Evolutionary conservation across 1,140 invertebrate species (phyloP).

Genomic region (Amphibalanus amphitrite): DNA sequence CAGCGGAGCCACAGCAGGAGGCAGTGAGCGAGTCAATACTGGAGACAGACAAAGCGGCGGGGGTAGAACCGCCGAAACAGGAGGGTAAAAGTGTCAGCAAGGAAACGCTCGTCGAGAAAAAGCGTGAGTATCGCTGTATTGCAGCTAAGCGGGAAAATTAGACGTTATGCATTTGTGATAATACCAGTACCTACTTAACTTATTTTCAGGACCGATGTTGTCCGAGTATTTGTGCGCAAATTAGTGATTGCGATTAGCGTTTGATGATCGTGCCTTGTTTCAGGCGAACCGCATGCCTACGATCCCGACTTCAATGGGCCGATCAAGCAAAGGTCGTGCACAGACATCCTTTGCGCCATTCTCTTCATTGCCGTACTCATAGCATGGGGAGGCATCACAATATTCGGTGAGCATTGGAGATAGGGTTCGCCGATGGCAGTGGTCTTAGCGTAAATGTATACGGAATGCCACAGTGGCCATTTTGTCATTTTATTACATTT

Average conservation of each 20-base stretch:
- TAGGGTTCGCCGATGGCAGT: no score
- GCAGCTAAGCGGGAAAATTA: no score
- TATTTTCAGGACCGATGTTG: no score
- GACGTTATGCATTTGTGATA: no score
- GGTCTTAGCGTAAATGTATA: no score
- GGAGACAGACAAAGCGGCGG: background rate
- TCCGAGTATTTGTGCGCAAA: no score
- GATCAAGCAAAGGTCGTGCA: slow-evolving; percentile 59
- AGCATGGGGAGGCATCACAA: slow-evolving; percentile 52
- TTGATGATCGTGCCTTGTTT: no score
- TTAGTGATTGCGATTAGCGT: no score
- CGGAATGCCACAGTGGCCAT: no score
- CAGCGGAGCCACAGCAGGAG: background rate
- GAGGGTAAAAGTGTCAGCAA: background rate
- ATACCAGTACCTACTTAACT: no score
- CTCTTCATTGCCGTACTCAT: slow-evolving; percentile 58
- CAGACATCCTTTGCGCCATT: slow-evolving; percentile 71
- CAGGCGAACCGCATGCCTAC: slow-evolving; percentile 38
- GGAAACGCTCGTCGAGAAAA: background rate
- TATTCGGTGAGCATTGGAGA: slow-evolving; percentile 41
- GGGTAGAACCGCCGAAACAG: background rate
- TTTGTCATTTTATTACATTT: no score
- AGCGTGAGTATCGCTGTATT: background rate
- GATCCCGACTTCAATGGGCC: slow-evolving; percentile 64
- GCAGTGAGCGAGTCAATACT: background rate